phyloP scores from a whole-genome alignment of 2,797 vertebrate species.

The Okamejei kenojei region DNA sequence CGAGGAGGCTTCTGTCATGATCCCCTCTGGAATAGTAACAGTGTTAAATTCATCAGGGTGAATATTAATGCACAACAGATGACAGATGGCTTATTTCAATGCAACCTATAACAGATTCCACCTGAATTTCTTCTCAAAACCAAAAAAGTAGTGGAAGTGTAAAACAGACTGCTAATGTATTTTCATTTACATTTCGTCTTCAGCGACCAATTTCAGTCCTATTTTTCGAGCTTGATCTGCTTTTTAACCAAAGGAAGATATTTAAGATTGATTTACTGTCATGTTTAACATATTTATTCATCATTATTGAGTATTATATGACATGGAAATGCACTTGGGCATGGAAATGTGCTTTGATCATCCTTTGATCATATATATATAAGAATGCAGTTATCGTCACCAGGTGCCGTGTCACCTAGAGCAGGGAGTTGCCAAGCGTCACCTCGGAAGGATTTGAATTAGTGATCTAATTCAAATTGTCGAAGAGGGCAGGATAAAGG shows the following conservation, averaged over 20 bases:
- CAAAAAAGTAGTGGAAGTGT: neutral
- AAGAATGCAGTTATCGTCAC: neutral
- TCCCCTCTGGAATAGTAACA: too few relatives aligned
- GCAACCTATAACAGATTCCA: too few relatives aligned
- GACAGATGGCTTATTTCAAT: neutral
- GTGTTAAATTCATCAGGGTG: too few relatives aligned
- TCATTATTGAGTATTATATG: neutral
- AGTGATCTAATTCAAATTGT: too few relatives aligned
- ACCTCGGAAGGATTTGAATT: neutral
- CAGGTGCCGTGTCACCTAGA: neutral
- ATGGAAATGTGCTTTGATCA: too few relatives aligned
- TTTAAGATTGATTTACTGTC: neutral
- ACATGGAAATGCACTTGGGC: neutral
- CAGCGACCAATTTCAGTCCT: neutral
- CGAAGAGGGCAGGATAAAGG: neutral
- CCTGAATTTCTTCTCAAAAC: neutral
- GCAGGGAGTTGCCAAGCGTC: neutral
- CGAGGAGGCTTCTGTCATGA: too few relatives aligned
- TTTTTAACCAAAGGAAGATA: conserved; percentile 1
- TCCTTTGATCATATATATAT: neutral
- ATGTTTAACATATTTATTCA: neutral
- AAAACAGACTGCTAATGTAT: neutral
- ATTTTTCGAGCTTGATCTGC: neutral
- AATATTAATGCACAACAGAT: neutral
- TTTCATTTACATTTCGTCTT: too few relatives aligned